Conservation (phyloP, 23 tunicate species). For the Halocynthia aurantium region DNA sequence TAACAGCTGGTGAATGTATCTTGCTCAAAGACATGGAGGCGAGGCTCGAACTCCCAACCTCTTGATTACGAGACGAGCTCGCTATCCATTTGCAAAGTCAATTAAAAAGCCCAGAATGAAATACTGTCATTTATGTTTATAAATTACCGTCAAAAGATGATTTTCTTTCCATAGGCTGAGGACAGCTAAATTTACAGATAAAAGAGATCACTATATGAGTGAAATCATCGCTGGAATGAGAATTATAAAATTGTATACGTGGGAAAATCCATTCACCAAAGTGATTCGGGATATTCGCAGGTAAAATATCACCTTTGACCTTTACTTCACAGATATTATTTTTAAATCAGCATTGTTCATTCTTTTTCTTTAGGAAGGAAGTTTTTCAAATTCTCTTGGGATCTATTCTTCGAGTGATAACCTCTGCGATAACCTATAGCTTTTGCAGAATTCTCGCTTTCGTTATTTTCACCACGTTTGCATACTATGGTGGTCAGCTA, state of each 20-base stretch:
- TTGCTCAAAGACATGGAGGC: too few species aligned
- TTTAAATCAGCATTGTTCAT: neutral
- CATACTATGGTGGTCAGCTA: conserved; percentile 15
- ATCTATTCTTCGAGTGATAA: conserved; percentile 24
- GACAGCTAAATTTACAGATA: conserved; percentile 33
- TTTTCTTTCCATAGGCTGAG: conserved; percentile 6
- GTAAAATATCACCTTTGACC: neutral
- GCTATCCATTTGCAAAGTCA: too few species aligned
- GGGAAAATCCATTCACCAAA: conserved; percentile 51
- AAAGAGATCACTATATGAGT: conserved; percentile 40
- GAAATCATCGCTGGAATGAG: conserved; percentile 57
- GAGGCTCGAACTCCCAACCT: too few species aligned
- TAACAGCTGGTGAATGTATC: too few species aligned
- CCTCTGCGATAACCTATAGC: conserved; percentile 1
- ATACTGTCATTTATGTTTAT: too few species aligned
- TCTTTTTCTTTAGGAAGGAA: conserved; percentile 20
- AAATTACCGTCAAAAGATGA: too few species aligned
- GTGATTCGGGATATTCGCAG: conserved; percentile 27
- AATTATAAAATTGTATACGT: conserved; percentile 55
- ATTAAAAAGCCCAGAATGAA: too few species aligned
- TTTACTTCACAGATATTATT: too few species aligned
- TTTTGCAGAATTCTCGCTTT: conserved; percentile 4
- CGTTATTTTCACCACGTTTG: conserved; percentile 17
- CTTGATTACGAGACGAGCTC: too few species aligned
- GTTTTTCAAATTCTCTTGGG: conserved; percentile 11